phyloP scores from a whole-genome alignment of 2,113 vertebrate genomes.

The Melanerpes aurifrons region DNA sequence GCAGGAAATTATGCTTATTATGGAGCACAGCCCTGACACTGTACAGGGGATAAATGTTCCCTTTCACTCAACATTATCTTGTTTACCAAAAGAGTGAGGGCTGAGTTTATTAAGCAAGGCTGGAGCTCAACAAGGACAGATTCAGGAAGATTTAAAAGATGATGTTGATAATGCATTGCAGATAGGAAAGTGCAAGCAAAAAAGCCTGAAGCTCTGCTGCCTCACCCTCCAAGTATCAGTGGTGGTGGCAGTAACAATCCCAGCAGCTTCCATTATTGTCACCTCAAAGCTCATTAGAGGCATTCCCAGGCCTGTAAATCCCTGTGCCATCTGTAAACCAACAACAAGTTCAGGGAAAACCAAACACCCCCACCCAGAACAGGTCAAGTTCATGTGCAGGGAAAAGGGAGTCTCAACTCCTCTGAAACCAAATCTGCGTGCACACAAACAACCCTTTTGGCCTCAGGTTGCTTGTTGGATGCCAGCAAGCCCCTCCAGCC shows the following conservation, averaged over 20 bases:
- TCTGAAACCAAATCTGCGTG: neutral
- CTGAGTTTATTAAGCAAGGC: neutral
- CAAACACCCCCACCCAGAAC: neutral
- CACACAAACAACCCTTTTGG: neutral
- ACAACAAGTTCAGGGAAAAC: neutral
- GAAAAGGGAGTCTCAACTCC: neutral
- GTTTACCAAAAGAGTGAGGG: neutral
- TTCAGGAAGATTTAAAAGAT: neutral
- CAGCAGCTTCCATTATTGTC: too few relatives aligned
- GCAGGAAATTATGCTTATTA: neutral
- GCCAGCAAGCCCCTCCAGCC: neutral
- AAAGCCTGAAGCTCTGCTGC: neutral
- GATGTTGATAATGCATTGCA: neutral
- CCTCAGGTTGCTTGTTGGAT: neutral
- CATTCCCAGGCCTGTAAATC: neutral
- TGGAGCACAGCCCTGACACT: neutral
- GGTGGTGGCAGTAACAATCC: neutral
- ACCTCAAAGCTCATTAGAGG: neutral
- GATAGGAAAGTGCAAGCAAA: neutral
- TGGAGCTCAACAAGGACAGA: constrained; percentile 1
- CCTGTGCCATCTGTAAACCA: neutral
- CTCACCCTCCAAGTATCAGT: neutral
- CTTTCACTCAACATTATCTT: neutral
- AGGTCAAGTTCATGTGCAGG: fast-evolving
- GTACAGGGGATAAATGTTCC: neutral